Evolutionary conservation across 2,113 vertebrate genomes (phyloP).

Genomic region (Paradisaea rubra): DNA sequence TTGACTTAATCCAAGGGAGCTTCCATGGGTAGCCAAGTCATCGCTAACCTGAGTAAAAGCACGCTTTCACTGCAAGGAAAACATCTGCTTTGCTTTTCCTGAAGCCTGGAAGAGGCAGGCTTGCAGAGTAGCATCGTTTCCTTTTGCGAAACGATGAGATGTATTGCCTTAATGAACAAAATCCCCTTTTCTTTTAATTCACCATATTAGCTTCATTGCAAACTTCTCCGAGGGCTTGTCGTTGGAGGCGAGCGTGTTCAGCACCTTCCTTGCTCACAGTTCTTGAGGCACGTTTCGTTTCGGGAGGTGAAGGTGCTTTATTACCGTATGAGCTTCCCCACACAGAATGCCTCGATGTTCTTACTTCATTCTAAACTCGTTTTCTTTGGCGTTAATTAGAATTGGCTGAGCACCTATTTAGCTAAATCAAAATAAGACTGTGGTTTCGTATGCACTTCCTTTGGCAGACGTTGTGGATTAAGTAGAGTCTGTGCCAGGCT

Average conservation of each 20-base stretch:
- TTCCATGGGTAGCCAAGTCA: not conserved
- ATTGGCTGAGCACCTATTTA: conserved; percentile 26
- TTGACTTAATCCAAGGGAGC: not conserved
- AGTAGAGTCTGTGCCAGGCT: conserved; percentile 33
- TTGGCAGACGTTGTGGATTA: conserved; percentile 1
- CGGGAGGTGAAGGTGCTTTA: not conserved
- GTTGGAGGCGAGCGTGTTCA: rapidly evolving
- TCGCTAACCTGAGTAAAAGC: not conserved
- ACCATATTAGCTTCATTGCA: rapidly evolving
- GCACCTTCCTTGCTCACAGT: not conserved
- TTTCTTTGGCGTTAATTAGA: conserved; percentile 33
- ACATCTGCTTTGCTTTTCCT: not conserved
- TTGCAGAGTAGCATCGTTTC: not conserved
- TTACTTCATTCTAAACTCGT: not conserved
- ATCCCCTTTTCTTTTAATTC: not conserved
- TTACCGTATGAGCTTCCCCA: not conserved
- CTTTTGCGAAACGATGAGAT: not conserved
- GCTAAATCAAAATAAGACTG: conserved; percentile 32
- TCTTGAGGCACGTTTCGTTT: not conserved
- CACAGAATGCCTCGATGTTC: not conserved
- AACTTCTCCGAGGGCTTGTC: not conserved
- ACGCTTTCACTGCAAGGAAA: not conserved
- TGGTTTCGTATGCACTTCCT: conserved; percentile 2
- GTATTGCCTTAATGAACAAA: not conserved
- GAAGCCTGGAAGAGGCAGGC: not conserved